Base-by-base conservation (phyloP, 2,888 invertebrate genomes). In the Papilio gigon region DNA sequence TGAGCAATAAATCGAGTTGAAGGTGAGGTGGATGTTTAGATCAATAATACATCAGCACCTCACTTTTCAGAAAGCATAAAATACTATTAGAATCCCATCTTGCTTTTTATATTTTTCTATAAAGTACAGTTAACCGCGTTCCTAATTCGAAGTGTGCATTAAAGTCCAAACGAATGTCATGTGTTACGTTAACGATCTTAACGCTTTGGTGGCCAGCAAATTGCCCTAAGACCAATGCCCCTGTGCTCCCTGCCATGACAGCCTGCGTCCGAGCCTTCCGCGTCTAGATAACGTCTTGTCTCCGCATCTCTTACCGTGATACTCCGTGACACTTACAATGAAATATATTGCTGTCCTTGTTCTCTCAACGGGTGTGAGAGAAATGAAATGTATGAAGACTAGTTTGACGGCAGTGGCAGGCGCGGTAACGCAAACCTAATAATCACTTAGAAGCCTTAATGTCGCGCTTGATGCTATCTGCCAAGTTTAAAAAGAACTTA, bases 171-270 rank as follows among this genome's bases (percentile, higher is more conserved):
- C 82, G 87, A 83, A 80, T 83, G 82, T 82, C 81, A 80, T 79
- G 77, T 63, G 77, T 40, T 68, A 59, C 83, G 86, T 84, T 90
- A 90, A 91, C 84, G 89, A 90, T 90, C 92, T 92, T 85, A 87
- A 91, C 91, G 92, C 87, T 89, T 85, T 89, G 90, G 76, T 90
- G 91, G 86, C 78, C 84, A 81, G 85, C 88, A 87, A 90, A 90
- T 91, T 89, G 83, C 88, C 87, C 79, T 78, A 76, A 86, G 91
- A 89, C 90, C 89, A 88, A 85, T 88, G 91, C 91, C 90, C 90
- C 78, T 83, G 68, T 88, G 89, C 82, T 80, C 88, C 78, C 77
- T 86, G 85, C 83, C 84, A 88, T 89, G 89, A 91, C 91, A 87
- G 75, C 81, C 83, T 84, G 85, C 86, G 89, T 86, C 91, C 90